Evolutionary conservation across 2,113 vertebrate species (phyloP), one percentile per base, ranked within the genome.

Genomic region (Rostratula benghalensis): DNA sequence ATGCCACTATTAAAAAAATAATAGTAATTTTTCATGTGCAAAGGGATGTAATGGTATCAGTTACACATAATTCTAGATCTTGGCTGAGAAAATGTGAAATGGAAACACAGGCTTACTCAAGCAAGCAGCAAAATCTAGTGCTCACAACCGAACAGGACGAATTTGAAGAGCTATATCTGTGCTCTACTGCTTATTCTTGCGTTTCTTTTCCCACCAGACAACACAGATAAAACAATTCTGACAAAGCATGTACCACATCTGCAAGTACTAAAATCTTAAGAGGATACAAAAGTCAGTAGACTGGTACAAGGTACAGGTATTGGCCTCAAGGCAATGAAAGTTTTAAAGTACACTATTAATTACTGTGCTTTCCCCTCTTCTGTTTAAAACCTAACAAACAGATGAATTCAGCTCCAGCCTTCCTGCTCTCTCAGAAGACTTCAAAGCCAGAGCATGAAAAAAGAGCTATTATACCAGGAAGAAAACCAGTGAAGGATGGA

Each of bases 11-110:
- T n/a, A 51, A 28, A n/a, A 83, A 67, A 37, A 1, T 2, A 43
- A 16, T 16, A 43, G 3, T 3, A 4, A 1, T 7, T 11, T 61
- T 78, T 68, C 11, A 14, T 71, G 69, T 45, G n/a, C 3, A 1
- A 14, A 77, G 45, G 57, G 59, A 70, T 67, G 51, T 64, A 46
- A 69, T 30, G 53, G 11, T 39, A 61, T 61, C 60, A 22, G 37
- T 30, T 64, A 68, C 24, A 21, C 25, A 28, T 1, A 8, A 27
- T 43, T 50, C 78, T 0, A 59, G 45, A 61, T 25, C 24, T 1
- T 15, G 57, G 53, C 37, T 64, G 73, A 89, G 70, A 71, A 90
- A 73, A 89, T 0, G 3, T 31, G 28, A 73, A 54, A 87, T 65
- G 48, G 67, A 50, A 93, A 73, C 45, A 39, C 1, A 68, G 41